Percentiles rank a stretch among this genome's conserved stretches.
Conservation (phyloP, 2,888 invertebrate species). For the Cantharis flavilabris region DNA sequence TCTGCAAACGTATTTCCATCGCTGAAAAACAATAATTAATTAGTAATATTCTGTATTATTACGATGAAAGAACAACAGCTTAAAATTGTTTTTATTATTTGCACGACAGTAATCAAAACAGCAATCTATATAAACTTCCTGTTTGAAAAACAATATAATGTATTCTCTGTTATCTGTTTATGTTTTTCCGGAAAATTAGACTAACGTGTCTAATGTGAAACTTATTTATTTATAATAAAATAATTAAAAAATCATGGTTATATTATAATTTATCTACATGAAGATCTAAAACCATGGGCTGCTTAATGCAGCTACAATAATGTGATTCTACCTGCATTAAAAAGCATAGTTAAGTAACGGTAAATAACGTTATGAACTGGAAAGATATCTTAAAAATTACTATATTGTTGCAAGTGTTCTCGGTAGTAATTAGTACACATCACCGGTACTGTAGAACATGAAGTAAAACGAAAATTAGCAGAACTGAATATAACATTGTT, state of each 20-base stretch:
- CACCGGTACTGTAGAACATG: neutral
- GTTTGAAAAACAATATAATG: neutral
- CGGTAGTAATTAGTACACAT: neutral
- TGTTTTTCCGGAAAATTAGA: neutral
- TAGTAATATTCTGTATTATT: too few relatives aligned
- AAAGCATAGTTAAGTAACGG: constrained; percentile 17
- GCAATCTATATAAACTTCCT: neutral
- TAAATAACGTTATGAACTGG: neutral
- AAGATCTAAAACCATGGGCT: constrained; percentile 7
- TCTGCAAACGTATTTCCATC: constrained; percentile 6
- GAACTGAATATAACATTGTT: neutral
- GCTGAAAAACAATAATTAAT: constrained; percentile 4
- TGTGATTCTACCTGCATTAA: constrained; percentile 8
- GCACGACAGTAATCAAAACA: neutral
- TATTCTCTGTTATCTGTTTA: neutral
- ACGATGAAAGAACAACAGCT: neutral
- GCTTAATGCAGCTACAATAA: constrained; percentile 4
- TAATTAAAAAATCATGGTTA: neutral
- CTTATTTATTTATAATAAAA: neutral
- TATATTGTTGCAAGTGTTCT: neutral
- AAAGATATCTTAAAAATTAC: neutral
- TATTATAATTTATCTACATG: neutral
- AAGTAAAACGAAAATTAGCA: neutral
- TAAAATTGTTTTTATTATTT: neutral
- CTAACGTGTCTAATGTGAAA: neutral